A percentile compares a stretch with the other conserved stretches of the same genome.
Conservation (phyloP, 1,140 invertebrate genomes). For the Zaprionus inermis region DNA sequence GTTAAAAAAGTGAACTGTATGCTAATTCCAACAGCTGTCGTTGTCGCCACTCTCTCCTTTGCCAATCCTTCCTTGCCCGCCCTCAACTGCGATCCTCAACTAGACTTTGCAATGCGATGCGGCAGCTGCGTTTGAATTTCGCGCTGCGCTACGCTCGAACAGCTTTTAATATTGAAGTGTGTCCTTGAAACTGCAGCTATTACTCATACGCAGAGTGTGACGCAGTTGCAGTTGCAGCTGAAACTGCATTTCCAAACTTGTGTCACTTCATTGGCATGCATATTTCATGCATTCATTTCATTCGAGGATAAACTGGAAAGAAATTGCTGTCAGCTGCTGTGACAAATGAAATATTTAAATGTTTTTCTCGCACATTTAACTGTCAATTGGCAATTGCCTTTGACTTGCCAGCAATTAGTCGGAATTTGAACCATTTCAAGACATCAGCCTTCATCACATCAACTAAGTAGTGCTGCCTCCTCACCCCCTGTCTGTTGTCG, state of each 20-base stretch:
- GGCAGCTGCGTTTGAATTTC: slow-evolving; percentile 79
- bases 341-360: slow-evolving; percentile 74
- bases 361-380: slow-evolving; percentile 41
- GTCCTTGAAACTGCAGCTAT: slow-evolving; percentile 65
- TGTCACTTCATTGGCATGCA: slow-evolving; percentile 47
- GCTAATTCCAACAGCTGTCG: slow-evolving; percentile 75
- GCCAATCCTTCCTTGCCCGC: slow-evolving; percentile 9
- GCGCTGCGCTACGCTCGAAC: slow-evolving; percentile 73
- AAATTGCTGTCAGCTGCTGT: slow-evolving; percentile 73
- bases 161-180: slow-evolving; percentile 75
- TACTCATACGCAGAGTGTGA: slow-evolving; percentile 76
- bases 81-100: background rate
- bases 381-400: slow-evolving; percentile 61
- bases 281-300: slow-evolving; percentile 74
- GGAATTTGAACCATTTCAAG: slow-evolving; percentile 73
- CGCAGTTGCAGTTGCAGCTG: slow-evolving; percentile 51
- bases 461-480: slow-evolving; percentile 30
- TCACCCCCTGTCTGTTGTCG: slow-evolving; percentile 16
- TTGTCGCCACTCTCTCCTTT: slow-evolving; percentile 48
- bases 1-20: slow-evolving; percentile 44
- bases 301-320: slow-evolving; percentile 61
- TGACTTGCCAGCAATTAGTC: slow-evolving; percentile 72
- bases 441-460: slow-evolving; percentile 48
- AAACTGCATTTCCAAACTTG: background rate
- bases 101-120: slow-evolving; percentile 61